These are phyloP conservation scores for Pantelozetes paolii DNA, from an alignment of 2,888 invertebrate genomes.

Conservation along the genomic window DNA sequence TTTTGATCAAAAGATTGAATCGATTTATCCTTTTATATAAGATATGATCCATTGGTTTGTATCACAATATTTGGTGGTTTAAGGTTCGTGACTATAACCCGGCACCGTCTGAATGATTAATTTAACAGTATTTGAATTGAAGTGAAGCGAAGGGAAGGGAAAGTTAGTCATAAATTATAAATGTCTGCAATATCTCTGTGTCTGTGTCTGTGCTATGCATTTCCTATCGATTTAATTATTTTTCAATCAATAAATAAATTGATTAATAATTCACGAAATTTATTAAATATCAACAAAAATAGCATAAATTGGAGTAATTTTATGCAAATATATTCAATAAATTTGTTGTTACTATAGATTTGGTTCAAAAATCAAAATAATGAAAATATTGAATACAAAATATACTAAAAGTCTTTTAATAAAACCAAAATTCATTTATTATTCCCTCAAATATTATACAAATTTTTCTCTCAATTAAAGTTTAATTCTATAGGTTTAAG, in stretches of 20 bases:
- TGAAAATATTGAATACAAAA: too few species aligned
- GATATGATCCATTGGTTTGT: neutral
- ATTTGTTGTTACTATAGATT: too few species aligned
- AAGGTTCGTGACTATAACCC: neutral
- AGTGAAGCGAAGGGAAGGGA: neutral
- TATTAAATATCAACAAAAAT: slow-evolving; percentile 5
- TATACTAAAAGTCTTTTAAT: too few species aligned
- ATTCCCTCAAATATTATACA: neutral
- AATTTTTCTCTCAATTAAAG: neutral
- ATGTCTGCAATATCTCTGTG: neutral
- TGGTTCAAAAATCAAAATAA: too few species aligned
- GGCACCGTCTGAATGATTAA: slow-evolving; percentile 17
- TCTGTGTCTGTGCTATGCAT: neutral
- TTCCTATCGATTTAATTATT: slow-evolving; percentile 6
- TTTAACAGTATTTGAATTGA: neutral
- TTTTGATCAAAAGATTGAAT: neutral
- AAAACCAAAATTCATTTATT: neutral
- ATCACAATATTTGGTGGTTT: neutral
- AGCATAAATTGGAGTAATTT: neutral
- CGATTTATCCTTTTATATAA: neutral
- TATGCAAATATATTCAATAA: too few species aligned
- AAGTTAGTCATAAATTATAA: neutral
- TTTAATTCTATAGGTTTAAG: neutral
- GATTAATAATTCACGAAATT: neutral
- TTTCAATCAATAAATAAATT: slow-evolving; percentile 3